Conservation (phyloP, 2,797 vertebrate species). For the Psittacula echo region DNA sequence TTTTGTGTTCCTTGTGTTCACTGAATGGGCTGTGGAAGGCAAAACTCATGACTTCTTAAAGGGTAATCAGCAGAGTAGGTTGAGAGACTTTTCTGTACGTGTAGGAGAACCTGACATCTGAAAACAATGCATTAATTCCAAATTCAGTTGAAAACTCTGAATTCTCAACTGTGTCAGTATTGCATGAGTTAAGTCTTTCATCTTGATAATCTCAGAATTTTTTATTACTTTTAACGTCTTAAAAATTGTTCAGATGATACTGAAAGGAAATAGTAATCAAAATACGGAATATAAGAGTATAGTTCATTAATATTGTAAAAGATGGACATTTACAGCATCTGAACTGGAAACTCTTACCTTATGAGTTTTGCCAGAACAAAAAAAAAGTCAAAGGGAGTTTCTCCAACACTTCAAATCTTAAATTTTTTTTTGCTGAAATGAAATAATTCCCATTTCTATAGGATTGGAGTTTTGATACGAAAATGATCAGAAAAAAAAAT, state of each 20-base stretch:
- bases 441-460: not conserved
- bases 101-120: not conserved
- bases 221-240: not conserved
- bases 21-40: not conserved
- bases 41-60: not conserved
- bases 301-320: not conserved
- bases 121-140: not conserved
- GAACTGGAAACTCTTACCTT: not conserved
- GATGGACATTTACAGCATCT: not conserved
- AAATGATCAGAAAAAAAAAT: not conserved
- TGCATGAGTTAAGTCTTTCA: not conserved
- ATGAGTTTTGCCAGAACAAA: not conserved
- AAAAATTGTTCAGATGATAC: not conserved
- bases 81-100: not conserved
- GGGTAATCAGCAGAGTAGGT: not conserved
- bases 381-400: not conserved
- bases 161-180: not conserved
- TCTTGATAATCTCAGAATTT: not conserved
- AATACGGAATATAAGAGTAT: not conserved
- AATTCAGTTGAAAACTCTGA: not conserved
- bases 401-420: not conserved
- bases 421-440: not conserved
- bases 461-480: not conserved
- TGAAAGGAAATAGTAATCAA: not conserved
- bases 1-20: not conserved